Percentiles rank a stretch among this genome's conserved stretches.
Evolutionary conservation across 2,888 invertebrate species (phyloP).

Genomic region (Lapara coniferarum): DNA sequence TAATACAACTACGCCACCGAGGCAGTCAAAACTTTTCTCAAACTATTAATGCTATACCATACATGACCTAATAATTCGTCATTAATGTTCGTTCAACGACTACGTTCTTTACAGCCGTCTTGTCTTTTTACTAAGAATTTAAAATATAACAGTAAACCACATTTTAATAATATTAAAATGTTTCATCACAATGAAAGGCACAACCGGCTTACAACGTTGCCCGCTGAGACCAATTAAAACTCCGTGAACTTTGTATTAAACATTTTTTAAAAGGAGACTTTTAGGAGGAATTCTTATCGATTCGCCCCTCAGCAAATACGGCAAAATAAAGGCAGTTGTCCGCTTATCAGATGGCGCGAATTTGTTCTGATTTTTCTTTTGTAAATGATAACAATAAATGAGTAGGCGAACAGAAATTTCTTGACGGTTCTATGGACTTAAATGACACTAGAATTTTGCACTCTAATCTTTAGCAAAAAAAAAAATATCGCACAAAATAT

Average conservation of each 20-base stretch:
- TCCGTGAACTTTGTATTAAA: constrained; percentile 37
- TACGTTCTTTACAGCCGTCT: no score
- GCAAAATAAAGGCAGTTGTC: constrained; percentile 18
- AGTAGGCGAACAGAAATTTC: no score
- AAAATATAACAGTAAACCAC: neutral
- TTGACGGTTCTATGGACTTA: no score
- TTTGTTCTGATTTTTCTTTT: neutral
- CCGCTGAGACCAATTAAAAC: constrained; percentile 39
- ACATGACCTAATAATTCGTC: no score
- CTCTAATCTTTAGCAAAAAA: no score
- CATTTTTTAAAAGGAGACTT: constrained; percentile 36
- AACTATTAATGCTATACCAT: no score
- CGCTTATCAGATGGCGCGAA: neutral
- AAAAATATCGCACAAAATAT: neutral
- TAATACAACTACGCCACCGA: no score
- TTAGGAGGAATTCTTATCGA: constrained; percentile 38
- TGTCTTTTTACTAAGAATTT: neutral
- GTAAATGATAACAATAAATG: no score
- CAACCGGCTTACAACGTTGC: constrained; percentile 33
- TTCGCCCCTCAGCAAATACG: constrained; percentile 33
- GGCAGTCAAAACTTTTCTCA: no score
- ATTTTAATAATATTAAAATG: constrained; percentile 23
- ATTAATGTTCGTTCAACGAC: no score
- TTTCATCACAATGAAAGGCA: constrained; percentile 13
- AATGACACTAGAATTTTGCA: no score